Base-by-base conservation (phyloP, 2,888 invertebrate species). In the Drosophila anomelani region DNA sequence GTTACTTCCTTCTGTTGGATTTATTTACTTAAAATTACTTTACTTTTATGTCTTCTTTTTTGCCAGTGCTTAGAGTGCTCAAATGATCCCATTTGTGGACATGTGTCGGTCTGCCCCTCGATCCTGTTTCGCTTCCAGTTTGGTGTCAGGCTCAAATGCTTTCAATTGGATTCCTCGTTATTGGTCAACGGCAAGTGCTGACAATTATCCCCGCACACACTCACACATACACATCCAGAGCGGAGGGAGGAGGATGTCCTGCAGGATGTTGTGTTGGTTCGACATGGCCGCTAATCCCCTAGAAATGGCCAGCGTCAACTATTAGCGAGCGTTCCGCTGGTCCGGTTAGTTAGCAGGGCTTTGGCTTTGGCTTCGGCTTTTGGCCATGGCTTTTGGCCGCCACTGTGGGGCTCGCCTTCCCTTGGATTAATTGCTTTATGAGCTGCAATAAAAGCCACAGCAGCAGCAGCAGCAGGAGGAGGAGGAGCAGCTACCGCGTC, bases 391-490 rank as follows among this genome's bases (percentile, higher is more conserved):
- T 15, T 26, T 43, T 61, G 60, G 17, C 36, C 13, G 34, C 15
- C 38, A 34, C 34, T 39, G 44, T 38, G 29, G 47, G 36, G 3
- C n/a, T 10, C 26, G 6, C 36, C 17, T n/a, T 17, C 36, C 26
- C 38, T 39, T 36, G 79, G 69, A 88, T 88, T 88, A 85, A 85
- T 85, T 87, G 89, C 78, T 88, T 85, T 88, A 85, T 85, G 85
- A 88, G 89, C 80, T 85, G 79, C 86, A 85, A 85, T 88, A 85
- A 88, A 79, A 74, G 88, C 83, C 85, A 75, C 57, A 57, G 53
- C 20, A 32, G 46, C 17, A 44, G 58, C n/a, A 39, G 53, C 26
- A 32, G 46, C 17, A 44, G 58, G 12, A 39, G 57, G 20, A 32
- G 29, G 34, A 8, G 15, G 13, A 43, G 55, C 9, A 77, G 75